A percentile compares a stretch with the other conserved stretches of the same genome.
These are phyloP conservation scores for Odontophorus gujanensis DNA, from an alignment of 2,113 vertebrate genomes.

Conservation along the genomic window DNA sequence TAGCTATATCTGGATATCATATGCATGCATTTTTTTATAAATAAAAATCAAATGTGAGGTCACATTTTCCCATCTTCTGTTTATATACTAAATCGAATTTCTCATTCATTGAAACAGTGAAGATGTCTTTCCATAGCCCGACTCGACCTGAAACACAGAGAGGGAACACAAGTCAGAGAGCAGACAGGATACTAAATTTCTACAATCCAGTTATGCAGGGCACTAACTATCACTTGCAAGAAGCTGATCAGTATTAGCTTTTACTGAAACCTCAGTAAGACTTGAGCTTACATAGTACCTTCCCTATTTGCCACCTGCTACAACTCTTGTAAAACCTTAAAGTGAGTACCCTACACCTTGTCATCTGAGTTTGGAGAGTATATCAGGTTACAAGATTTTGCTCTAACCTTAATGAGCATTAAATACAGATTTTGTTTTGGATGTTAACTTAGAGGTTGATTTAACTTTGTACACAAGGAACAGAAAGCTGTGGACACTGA, in stretches of 20 bases:
- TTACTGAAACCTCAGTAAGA: background rate
- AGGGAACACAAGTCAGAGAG: slow-evolving; percentile 13
- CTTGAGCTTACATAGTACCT: background rate
- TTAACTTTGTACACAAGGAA: background rate
- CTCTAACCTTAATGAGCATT: background rate
- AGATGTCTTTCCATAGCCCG: slow-evolving; percentile 97
- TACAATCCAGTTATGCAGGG: background rate
- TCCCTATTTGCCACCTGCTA: background rate
- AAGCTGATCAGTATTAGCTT: background rate
- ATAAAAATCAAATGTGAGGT: slow-evolving; percentile 93
- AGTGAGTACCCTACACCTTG: background rate
- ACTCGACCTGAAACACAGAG: slow-evolving; percentile 86
- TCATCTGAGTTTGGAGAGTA: background rate
- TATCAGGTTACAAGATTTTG: background rate
- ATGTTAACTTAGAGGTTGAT: background rate
- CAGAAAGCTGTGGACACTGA: background rate
- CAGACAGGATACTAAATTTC: background rate
- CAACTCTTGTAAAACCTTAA: background rate
- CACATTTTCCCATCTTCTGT: slow-evolving; percentile 98
- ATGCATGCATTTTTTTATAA: slow-evolving; percentile 84
- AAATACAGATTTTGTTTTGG: background rate
- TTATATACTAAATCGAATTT: slow-evolving; percentile 95
- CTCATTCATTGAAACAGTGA: slow-evolving; percentile 99
- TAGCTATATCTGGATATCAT: slow-evolving; percentile 65
- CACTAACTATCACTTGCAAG: background rate